Conservation (phyloP, 2,888 invertebrate species). For the Xylophagus ater region DNA sequence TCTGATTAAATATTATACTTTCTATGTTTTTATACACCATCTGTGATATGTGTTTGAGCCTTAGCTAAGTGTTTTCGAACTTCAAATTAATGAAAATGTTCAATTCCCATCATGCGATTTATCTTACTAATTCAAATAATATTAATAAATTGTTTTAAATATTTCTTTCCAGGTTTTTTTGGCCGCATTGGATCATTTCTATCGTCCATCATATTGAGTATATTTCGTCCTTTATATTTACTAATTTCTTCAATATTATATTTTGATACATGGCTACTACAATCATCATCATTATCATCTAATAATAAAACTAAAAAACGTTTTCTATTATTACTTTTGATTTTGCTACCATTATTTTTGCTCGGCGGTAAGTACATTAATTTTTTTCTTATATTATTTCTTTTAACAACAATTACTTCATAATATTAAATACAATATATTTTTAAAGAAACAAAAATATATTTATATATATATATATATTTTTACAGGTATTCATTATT, state of each 20-base stretch:
- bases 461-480: background rate
- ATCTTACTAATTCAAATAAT: too few species aligned
- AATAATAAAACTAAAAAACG: constrained; percentile 31
- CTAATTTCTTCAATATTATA: constrained; percentile 32
- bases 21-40: too few species aligned
- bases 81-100: too few species aligned
- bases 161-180: constrained; percentile 22
- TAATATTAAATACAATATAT: background rate
- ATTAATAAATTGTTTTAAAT: constrained; percentile 5
- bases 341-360: constrained; percentile 44
- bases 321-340: constrained; percentile 35
- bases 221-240: constrained; percentile 28
- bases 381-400: background rate
- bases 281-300: constrained; percentile 23
- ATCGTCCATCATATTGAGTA: constrained; percentile 21
- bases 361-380: constrained; percentile 44
- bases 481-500: constrained; percentile 33
- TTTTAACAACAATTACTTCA: background rate
- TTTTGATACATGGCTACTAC: constrained; percentile 32
- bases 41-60: too few species aligned
- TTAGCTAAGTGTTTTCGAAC: too few species aligned
- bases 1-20: too few species aligned
- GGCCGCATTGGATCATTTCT: constrained; percentile 22
- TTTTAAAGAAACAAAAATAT: background rate
- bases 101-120: too few species aligned